Conservation (phyloP, 2,113 vertebrate genomes). For the Crotalus helleri region DNA sequence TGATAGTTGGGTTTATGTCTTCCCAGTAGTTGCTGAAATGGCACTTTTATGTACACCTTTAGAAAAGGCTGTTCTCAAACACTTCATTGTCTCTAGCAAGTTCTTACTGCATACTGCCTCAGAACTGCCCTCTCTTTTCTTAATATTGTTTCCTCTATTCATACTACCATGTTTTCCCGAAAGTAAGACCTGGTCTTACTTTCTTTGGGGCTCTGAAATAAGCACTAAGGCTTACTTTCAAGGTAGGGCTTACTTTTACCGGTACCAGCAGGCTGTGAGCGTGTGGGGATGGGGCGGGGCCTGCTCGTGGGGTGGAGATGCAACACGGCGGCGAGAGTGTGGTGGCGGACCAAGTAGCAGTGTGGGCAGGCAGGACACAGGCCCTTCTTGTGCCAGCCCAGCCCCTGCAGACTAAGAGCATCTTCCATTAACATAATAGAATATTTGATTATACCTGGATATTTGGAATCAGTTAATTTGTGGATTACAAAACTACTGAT, state of each 20-base stretch:
- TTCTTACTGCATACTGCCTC: neutral
- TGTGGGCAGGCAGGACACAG: too few species aligned
- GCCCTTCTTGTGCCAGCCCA: too few species aligned
- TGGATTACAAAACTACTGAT: conserved; percentile 64
- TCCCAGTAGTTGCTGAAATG: neutral
- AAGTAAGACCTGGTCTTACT: too few species aligned
- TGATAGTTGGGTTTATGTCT: neutral
- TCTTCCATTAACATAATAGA: conserved; percentile 52
- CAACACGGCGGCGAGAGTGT: too few species aligned
- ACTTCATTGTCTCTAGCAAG: neutral
- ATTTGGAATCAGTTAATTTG: conserved; percentile 62
- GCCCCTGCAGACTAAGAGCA: conserved; percentile 37
- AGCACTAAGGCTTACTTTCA: too few species aligned
- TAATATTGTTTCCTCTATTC: neutral
- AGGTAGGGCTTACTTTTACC: too few species aligned
- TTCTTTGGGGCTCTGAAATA: too few species aligned
- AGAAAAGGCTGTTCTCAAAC: neutral
- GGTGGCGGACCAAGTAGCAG: too few species aligned
- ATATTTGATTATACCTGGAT: conserved; percentile 58
- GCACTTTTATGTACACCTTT: neutral
- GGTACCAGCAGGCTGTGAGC: too few species aligned
- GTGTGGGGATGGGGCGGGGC: too few species aligned
- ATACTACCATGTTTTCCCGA: neutral
- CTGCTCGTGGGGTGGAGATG: too few species aligned
- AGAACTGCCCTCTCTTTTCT: neutral